phyloP scores from a whole-genome alignment of 2,797 vertebrate genomes.

The Acanthopagrus latus region DNA sequence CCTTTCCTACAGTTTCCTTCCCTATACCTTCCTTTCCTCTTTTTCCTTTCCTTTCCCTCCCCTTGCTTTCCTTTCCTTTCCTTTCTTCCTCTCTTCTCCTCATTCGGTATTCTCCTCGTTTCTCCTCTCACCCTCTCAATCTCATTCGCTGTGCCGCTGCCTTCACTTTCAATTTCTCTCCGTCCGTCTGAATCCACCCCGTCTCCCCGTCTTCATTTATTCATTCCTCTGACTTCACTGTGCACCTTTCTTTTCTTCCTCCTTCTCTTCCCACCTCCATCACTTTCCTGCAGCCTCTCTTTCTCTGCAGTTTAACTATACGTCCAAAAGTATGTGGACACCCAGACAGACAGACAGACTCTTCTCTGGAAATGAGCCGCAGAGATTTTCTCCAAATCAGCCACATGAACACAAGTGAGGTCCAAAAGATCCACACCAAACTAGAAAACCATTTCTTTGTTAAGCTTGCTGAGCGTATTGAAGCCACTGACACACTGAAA shows the following conservation, averaged over 20 bases:
- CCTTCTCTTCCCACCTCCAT: neutral
- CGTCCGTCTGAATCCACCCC: slow-evolving; percentile 20
- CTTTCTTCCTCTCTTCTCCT: slow-evolving; percentile 21
- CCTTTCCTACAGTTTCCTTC: too few relatives aligned
- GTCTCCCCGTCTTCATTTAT: slow-evolving; percentile 55
- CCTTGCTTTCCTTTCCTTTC: too few relatives aligned
- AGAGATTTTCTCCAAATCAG: neutral
- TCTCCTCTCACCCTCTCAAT: slow-evolving; percentile 21
- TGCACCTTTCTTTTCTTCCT: neutral
- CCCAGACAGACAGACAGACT: too few relatives aligned
- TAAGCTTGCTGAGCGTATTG: neutral
- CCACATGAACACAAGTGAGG: neutral
- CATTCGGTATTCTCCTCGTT: slow-evolving; percentile 57
- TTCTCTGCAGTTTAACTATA: neutral
- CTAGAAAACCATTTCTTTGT: neutral
- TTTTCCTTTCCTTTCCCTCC: too few relatives aligned
- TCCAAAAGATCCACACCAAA: too few relatives aligned
- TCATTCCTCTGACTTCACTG: slow-evolving; percentile 30
- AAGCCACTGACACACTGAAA: too few relatives aligned
- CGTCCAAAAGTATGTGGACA: slow-evolving; percentile 14
- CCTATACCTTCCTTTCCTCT: too few relatives aligned
- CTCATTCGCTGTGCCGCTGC: slow-evolving; percentile 37
- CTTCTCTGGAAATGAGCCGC: neutral
- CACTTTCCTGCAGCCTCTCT: neutral
- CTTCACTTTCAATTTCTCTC: slow-evolving; percentile 70